These are phyloP conservation scores for Macrophya alboannulata DNA, from an alignment of 2,888 invertebrate species.

Conservation along the genomic window DNA sequence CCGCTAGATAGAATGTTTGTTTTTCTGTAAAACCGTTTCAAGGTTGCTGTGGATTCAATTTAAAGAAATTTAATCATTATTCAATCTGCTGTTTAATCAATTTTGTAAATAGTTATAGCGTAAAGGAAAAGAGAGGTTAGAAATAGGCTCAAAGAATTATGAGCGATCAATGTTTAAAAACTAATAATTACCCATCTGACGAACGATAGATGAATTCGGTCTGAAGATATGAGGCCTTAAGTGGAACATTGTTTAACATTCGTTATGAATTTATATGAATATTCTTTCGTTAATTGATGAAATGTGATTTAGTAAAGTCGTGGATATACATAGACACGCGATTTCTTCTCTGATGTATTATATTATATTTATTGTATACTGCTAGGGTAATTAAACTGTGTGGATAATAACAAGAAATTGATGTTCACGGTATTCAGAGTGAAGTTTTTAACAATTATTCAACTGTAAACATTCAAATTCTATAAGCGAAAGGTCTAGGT, in stretches of 20 bases:
- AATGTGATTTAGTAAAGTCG: neutral
- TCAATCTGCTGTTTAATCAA: neutral
- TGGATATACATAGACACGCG: neutral
- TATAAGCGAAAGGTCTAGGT: neutral
- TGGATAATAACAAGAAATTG: neutral
- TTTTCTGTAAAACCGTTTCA: constrained; percentile 88
- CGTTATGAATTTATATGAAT: neutral
- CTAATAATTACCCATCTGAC: constrained; percentile 67
- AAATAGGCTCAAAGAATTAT: neutral
- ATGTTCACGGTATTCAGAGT: neutral
- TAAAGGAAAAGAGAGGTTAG: constrained; percentile 48
- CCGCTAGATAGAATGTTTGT: constrained; percentile 88
- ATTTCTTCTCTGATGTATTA: neutral
- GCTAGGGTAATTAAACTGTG: neutral
- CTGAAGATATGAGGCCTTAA: constrained; percentile 50
- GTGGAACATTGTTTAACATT: constrained; percentile 42
- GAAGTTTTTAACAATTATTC: neutral
- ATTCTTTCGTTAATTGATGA: neutral
- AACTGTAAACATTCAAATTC: neutral
- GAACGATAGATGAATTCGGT: constrained; percentile 59
- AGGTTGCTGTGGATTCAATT: constrained; percentile 73
- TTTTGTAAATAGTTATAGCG: neutral
- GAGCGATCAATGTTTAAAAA: neutral
- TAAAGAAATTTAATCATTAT: neutral
- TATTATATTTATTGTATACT: neutral